A percentile compares a stretch with the other conserved stretches of the same genome.
Evolutionary conservation across 1,140 invertebrate species (phyloP).

Genomic region (Drosophila orosa): DNA sequence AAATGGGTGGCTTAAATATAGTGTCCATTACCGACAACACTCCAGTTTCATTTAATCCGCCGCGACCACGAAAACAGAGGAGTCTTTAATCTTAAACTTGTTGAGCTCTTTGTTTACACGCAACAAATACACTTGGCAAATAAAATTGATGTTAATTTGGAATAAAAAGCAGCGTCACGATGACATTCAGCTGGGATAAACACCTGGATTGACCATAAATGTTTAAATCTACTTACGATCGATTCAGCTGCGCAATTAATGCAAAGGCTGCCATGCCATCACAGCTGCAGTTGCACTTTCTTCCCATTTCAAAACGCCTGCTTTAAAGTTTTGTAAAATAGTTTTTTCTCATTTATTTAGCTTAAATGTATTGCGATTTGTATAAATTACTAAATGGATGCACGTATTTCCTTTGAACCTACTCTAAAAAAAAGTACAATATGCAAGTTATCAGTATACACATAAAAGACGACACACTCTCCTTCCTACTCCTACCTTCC

Average conservation of each 20-base stretch:
- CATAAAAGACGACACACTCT: constrained; percentile 40
- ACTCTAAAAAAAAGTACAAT: constrained; percentile 42
- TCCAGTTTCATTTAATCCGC: constrained; percentile 91
- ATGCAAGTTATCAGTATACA: constrained; percentile 25
- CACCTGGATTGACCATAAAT: not conserved
- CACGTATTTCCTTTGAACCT: constrained; percentile 26
- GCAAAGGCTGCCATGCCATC: not conserved
- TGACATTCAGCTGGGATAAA: not conserved
- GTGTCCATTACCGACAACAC: constrained; percentile 96
- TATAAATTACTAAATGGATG: constrained; percentile 26
- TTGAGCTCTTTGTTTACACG: constrained; percentile 9
- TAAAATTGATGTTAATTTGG: constrained; percentile 19
- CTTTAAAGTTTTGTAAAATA: constrained; percentile 4
- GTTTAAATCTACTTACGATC: not conserved
- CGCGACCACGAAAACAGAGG: constrained; percentile 90
- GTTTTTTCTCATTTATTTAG: constrained; percentile 13
- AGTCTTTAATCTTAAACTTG: constrained; percentile 86
- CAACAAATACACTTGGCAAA: constrained; percentile 10
- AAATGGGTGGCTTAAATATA: constrained; percentile 94
- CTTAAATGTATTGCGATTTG: constrained; percentile 19
- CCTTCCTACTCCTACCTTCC: constrained; percentile 23
- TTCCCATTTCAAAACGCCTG: not conserved
- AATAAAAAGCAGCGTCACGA: constrained; percentile 3
- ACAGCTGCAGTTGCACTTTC: not conserved
- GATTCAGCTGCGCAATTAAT: not conserved